A percentile compares a stretch with the other conserved stretches of the same genome.
Evolutionary conservation across 2,113 vertebrate genomes (phyloP).

Genomic region (Petromus typicus): DNA sequence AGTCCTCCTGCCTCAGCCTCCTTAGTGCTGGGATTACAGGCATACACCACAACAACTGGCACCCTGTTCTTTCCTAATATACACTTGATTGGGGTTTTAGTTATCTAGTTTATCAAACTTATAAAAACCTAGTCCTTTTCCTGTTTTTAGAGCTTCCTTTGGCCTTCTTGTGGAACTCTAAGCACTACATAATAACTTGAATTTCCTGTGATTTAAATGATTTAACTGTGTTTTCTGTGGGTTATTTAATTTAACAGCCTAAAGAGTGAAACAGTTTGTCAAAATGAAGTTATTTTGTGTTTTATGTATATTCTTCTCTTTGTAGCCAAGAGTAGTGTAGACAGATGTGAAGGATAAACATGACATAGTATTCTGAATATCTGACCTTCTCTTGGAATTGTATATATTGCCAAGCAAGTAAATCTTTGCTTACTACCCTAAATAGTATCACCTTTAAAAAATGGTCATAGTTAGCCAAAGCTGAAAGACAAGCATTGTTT

Average conservation of each 20-base stretch:
- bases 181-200: constrained; percentile 5
- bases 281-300: not conserved
- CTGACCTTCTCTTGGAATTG: not conserved
- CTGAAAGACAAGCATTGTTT: not conserved
- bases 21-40: not conserved
- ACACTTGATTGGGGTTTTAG: not conserved
- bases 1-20: not conserved
- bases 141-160: not conserved
- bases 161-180: not conserved
- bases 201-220: constrained; percentile 2
- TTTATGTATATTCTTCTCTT: not conserved
- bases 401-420: not conserved
- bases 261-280: not conserved
- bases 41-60: not conserved
- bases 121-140: not conserved
- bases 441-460: not conserved
- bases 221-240: not conserved
- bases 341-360: not conserved
- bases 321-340: not conserved
- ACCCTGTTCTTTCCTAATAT: not conserved
- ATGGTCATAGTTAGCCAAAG: not conserved
- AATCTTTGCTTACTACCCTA: not conserved
- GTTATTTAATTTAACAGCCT: not conserved
- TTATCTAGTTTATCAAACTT: not conserved
- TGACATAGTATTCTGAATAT: not conserved